Evolutionary conservation across 2,113 vertebrate species (phyloP), one percentile per base, ranked within the genome.

Genomic region (Bos indicus): DNA sequence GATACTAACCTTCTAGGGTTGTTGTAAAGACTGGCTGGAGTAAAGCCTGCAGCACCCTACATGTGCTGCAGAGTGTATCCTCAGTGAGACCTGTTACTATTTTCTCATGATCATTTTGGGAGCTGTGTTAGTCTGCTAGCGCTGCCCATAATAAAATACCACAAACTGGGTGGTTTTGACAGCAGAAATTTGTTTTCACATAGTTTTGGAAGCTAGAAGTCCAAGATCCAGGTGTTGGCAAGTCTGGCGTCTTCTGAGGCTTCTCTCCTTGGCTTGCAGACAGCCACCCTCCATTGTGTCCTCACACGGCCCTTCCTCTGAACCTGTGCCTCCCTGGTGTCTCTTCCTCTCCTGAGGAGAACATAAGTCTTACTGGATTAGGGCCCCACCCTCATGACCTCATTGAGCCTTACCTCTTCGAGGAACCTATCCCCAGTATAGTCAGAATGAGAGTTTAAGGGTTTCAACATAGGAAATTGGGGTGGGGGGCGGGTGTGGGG

Each of bases 401-500:
- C 46, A 93, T 71, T 84, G 54, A 48, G 54, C 74, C 26, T 33
- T 82, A 48, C 56, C 23, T 56, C 5, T 80, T 62, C 16, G 64
- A 57, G 48, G 71, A 21, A 9, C 33, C 30, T 77, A 13, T 48
- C 57, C 30, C 57, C 80, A 48, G 67, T 28, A n/a, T 19, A 57
- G 40, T 23, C 51, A 59, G 30, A 90, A 14, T 23, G 33, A 33
- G 30, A 33, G 71, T 57, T 48, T 77, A 43, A 51, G 59, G 12
- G 12, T 36, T 95, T 80, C 23, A 13, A 23, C 48, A 7, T 8
- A 80, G 23, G 56, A 86, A 64, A 57, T 80, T 12, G 17, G 30
- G 26, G 30, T 0, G 3, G 28, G n/a, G n/a, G 64, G 7, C 7
- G 15, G 2, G 3, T 5, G 30, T 0, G 12, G 19, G 3, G 33